These are phyloP conservation scores for Ooceraea biroi DNA, from an alignment of 1,140 invertebrate genomes.

Conservation along the genomic window DNA sequence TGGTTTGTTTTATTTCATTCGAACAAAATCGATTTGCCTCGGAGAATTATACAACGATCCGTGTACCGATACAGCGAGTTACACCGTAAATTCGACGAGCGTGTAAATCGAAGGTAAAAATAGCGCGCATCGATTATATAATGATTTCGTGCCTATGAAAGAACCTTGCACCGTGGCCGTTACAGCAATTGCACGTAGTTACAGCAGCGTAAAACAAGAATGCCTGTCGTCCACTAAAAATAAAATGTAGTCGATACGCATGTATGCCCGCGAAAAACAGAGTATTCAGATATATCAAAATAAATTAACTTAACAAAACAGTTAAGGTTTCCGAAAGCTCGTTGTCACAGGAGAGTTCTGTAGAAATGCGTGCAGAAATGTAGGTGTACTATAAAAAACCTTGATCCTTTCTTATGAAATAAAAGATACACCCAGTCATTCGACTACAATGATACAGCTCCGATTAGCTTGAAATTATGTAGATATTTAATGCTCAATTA, in stretches of 20 bases:
- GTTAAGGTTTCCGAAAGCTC: neutral
- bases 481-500: too few species aligned
- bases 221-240: constrained; percentile 9
- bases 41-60: constrained; percentile 15
- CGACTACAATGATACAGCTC: too few species aligned
- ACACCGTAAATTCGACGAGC: constrained; percentile 39
- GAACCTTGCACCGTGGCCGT: neutral
- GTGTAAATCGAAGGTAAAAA: constrained; percentile 48
- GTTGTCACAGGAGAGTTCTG: neutral
- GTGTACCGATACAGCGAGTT: neutral
- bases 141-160: constrained; percentile 52
- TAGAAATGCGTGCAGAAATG: too few species aligned
- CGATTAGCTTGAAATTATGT: too few species aligned
- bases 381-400: too few species aligned
- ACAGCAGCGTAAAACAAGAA: constrained; percentile 21
- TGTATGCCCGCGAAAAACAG: neutral
- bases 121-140: constrained; percentile 45
- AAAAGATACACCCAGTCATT: too few species aligned
- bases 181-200: neutral
- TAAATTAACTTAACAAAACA: too few species aligned
- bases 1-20: constrained; percentile 9
- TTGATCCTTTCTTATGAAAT: too few species aligned
- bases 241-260: neutral
- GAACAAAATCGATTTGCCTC: constrained; percentile 35
- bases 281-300: too few species aligned